Base-by-base conservation (phyloP, 2,113 vertebrate species). In the Phyllopteryx taeniolatus region DNA sequence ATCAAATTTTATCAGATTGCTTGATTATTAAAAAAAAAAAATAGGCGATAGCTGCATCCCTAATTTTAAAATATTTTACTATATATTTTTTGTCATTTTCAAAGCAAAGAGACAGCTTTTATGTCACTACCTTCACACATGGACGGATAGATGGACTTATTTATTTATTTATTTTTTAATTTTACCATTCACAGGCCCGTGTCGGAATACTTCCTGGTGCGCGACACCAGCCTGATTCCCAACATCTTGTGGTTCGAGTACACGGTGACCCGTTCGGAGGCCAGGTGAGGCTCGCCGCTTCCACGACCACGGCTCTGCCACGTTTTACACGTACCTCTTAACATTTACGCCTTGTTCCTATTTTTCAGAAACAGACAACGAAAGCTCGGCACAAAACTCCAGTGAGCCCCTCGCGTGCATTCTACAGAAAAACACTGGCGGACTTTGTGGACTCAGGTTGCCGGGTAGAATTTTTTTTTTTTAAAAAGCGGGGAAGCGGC, bases 191-290 rank as follows among this genome's bases (percentile, higher is more conserved):
- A 76, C 65, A 99, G 98, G 98, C 97, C 96, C 35, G 86, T 99
- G 84, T 96, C 97, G 49, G 98, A 99, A 91, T 99, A 99, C 92
- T 97, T 99, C 90, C 91, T 99, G 88, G 97, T 99, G 86, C 93
- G 98, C 85, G 98, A 99, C 88, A 99, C 98, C 39, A 99, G 98
- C 89, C 94, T 99, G 90, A 99, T 99, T 79, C 98, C 98, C 65
- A 99, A 99, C 62, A 98, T 99, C 74, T 89, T 99, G 80, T 99
- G 98, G 98, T 99, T 99, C 90, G 98, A 99, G 81, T 99, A 99
- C 82, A 98, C 98, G 67, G 97, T 99, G 72, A 98, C 97, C 13
- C 95, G 98, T 92, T 95, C 96, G 92, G 98, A 99, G 91, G 96
- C 98, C 77, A 96, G 98, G 98, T 99, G 86, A 93, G 91, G 3